Base-by-base conservation (phyloP, 2,113 vertebrate genomes). In the Scomber scombrus region DNA sequence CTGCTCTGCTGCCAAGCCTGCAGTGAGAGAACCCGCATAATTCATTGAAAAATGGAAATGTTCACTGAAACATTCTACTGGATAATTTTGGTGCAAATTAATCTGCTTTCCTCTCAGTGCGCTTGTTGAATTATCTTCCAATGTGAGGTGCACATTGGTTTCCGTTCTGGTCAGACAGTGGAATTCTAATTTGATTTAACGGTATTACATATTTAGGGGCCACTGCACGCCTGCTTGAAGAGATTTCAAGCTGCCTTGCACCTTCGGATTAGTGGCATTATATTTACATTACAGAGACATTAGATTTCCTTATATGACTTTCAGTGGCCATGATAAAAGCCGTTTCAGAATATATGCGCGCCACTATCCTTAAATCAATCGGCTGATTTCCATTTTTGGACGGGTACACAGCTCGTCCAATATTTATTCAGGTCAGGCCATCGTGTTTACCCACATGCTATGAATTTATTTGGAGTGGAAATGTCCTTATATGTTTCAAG, bases 161-260 rank as follows among this genome's bases (percentile, higher is more conserved):
- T 82, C 80, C 19, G 58, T 86, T 84, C 85, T 81, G 78, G 85
- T 87, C 81, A 81, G 81, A 80, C 85, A 26, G 72, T 16, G 56
- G 58, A 62, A 52, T 54, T 89, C 82, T 92, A 92, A 93, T 92
- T 90, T 84, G 84, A 94, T 93, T 92, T 88, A 89, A 88, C 15
- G 65, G 69, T 85, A 79, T 90, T 85, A 88, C 79, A 86, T 84
- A 87, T 92, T 93, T 80, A 85, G 89, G 87, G 79, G 71, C 77
- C 75, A 19, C 62, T 65, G 86, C 74, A 71, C 73, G 90, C 47
- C 91, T 89, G 89, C 85, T 77, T 49, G 64, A 85, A 71, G 78
- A 89, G 89, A 86, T 88, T 91, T 87, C 75, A 82, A 84, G 85
- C 85, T 77, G 75, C 76, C 75, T 75, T 55, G 85, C 87, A 76